These are phyloP conservation scores for Pelusios castaneus DNA, from an alignment of 2,113 vertebrate species.

Conservation along the genomic window DNA sequence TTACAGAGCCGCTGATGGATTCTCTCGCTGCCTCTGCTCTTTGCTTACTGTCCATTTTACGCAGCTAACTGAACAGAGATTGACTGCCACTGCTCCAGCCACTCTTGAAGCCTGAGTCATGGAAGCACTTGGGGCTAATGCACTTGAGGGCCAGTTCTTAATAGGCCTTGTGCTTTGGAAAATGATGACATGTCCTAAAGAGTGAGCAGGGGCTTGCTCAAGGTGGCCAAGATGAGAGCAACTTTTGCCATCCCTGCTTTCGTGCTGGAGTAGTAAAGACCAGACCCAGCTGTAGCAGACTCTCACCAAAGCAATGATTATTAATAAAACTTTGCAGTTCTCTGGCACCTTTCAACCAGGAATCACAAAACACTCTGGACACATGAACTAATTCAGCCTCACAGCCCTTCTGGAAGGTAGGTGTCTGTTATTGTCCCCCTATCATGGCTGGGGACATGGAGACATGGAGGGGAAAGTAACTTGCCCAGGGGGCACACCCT, in stretches of 20 bases:
- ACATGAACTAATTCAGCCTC: background rate
- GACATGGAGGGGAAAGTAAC: background rate
- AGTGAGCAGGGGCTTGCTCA: background rate
- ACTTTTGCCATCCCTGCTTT: slow-evolving; percentile 32
- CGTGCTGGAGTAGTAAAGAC: background rate
- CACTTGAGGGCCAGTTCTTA: background rate
- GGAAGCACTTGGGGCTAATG: background rate
- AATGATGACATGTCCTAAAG: background rate
- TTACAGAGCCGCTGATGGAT: background rate
- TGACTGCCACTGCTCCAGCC: background rate
- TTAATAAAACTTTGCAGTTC: background rate
- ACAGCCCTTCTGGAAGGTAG: background rate
- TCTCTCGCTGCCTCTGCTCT: background rate
- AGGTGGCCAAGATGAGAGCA: background rate
- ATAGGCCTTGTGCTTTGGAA: background rate
- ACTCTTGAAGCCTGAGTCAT: too few relatives aligned
- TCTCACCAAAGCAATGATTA: background rate
- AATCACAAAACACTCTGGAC: background rate
- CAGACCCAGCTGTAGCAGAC: background rate
- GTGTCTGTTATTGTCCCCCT: background rate
- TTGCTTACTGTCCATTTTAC: background rate
- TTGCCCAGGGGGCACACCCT: background rate
- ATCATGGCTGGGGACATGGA: background rate
- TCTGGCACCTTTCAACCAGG: background rate
- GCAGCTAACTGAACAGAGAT: background rate